Conservation (phyloP, 2,113 vertebrate species). For the Picathartes gymnocephalus region DNA sequence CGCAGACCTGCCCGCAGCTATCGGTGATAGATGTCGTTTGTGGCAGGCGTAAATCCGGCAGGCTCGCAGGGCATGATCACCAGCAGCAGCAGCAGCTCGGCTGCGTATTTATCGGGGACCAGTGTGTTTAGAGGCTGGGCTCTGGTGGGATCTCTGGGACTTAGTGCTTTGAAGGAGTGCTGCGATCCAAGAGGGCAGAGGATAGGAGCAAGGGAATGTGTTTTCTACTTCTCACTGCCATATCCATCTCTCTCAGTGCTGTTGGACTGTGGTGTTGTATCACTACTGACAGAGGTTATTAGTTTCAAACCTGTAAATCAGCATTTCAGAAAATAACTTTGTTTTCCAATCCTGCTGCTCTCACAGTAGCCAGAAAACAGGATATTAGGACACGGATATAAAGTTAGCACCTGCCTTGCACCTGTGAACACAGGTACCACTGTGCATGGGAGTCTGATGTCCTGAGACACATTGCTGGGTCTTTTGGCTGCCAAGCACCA, state of each 20-base stretch:
- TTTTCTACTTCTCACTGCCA: not conserved
- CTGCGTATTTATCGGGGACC: not conserved
- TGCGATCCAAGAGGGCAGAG: not conserved
- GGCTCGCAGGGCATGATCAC: not conserved
- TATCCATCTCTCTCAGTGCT: not conserved
- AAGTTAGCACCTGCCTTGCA: not conserved
- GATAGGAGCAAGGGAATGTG: not conserved
- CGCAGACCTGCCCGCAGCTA: not conserved
- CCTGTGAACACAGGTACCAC: not conserved
- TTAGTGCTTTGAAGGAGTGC: not conserved
- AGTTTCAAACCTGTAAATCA: not conserved
- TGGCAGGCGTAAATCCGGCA: not conserved
- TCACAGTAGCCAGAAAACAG: rapidly evolving
- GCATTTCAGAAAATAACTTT: not conserved
- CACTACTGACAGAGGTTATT: not conserved
- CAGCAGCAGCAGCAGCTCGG: not conserved
- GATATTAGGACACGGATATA: not conserved
- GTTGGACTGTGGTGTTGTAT: not conserved
- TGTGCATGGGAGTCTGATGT: not conserved
- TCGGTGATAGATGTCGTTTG: not conserved
- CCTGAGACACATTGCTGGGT: rapidly evolving
- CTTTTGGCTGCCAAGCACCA: not conserved
- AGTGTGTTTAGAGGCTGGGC: not conserved
- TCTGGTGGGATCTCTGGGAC: not conserved
- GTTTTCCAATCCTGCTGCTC: not conserved